These are phyloP conservation scores for Triplophysa dalaica DNA, from an alignment of 2,113 vertebrate genomes.

Conservation along the genomic window DNA sequence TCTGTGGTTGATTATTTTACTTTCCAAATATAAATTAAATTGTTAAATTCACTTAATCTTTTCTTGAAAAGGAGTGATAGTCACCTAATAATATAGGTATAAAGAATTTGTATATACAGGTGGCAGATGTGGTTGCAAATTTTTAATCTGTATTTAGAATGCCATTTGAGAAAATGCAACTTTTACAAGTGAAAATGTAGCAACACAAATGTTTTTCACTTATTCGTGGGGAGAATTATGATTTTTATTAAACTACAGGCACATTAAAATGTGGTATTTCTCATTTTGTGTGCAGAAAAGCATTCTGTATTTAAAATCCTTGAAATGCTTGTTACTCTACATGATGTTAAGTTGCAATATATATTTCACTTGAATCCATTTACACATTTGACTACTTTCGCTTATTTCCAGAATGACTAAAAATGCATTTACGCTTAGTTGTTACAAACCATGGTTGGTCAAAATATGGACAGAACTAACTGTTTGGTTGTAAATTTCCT, in stretches of 20 bases:
- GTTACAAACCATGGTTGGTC: no score
- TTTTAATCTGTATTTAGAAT: neutral
- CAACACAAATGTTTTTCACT: conserved; percentile 14
- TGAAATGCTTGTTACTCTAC: conserved; percentile 22
- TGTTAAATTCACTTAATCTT: neutral
- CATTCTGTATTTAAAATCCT: conserved; percentile 4
- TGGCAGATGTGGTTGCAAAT: neutral
- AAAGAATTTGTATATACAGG: conserved; percentile 13
- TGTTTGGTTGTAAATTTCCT: no score
- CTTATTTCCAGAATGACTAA: no score
- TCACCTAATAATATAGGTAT: neutral
- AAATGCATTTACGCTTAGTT: no score
- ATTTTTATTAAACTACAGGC: conserved; percentile 17
- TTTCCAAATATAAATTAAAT: conserved; percentile 23
- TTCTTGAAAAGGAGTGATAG: neutral
- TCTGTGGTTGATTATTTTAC: conserved; percentile 36
- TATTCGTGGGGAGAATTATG: neutral
- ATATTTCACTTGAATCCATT: neutral
- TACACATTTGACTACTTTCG: no score
- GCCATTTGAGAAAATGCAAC: conserved; percentile 26
- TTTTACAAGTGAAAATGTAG: conserved; percentile 7
- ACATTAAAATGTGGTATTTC: conserved; percentile 17
- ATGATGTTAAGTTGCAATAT: neutral
- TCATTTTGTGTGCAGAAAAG: conserved; percentile 27
- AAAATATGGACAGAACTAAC: no score